Conservation (phyloP, 1,140 invertebrate genomes). For the Cheumatopsyche charites region DNA sequence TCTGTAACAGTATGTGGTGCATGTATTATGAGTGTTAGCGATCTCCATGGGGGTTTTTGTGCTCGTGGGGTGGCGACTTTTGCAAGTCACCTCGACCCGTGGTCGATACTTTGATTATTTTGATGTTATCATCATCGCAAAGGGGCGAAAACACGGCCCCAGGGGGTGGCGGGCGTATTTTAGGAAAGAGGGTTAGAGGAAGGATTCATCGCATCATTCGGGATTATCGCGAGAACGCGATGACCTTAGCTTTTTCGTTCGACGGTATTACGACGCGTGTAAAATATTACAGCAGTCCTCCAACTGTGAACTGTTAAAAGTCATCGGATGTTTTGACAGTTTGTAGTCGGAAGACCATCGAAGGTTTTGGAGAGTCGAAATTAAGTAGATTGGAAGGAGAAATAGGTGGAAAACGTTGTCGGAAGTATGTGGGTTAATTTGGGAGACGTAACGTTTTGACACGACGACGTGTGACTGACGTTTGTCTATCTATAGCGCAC, state of each 20-base stretch:
- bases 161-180: not conserved
- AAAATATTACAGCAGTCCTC: too few species aligned
- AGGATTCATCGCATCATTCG: conserved; percentile 30
- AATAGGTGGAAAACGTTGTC: too few species aligned
- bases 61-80: conserved; percentile 28
- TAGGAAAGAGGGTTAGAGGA: conserved; percentile 10
- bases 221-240: conserved; percentile 1
- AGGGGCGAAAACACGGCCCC: not conserved
- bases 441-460: conserved; percentile 4
- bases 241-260: too few species aligned
- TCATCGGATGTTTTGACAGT: too few species aligned
- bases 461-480: not conserved
- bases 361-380: not conserved
- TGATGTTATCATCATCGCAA: conserved; percentile 48
- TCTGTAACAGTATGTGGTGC: conserved; percentile 25
- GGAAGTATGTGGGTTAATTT: too few species aligned
- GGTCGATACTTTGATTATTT: conserved; percentile 50
- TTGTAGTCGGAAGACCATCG: too few species aligned
- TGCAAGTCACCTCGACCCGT: conserved; percentile 44
- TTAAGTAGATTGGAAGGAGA: not conserved
- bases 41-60: conserved; percentile 1
- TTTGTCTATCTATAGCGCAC: conserved; percentile 6
- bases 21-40: conserved; percentile 29
- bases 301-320: too few species aligned
- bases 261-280: not conserved